These are phyloP conservation scores for Caenorhabditis briggsae DNA, from an alignment of 1,140 invertebrate genomes.

Conservation along the genomic window DNA sequence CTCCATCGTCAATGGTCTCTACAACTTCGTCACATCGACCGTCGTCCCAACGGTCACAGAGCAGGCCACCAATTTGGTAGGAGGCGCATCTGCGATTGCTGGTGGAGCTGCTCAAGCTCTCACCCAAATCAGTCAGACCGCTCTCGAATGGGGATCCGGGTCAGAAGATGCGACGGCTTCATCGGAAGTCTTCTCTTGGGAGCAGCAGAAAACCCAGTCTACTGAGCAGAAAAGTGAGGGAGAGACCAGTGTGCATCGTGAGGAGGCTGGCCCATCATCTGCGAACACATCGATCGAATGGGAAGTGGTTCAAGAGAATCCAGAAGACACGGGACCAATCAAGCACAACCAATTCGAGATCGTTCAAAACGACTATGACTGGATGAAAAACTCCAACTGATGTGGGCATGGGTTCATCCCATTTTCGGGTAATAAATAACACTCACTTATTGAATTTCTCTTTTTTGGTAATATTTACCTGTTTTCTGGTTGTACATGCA, in stretches of 20 bases:
- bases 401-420: neutral
- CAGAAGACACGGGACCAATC: slow-evolving; percentile 25
- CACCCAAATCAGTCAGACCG: slow-evolving; percentile 13
- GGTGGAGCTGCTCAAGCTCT: slow-evolving; percentile 15
- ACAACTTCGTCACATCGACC: slow-evolving; percentile 1
- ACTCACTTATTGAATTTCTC: neutral
- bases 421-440: neutral
- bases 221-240: neutral
- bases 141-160: slow-evolving; percentile 18
- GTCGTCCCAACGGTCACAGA: slow-evolving; percentile 16
- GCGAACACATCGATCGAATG: neutral
- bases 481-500: neutral
- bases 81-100: slow-evolving; percentile 12
- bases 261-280: neutral
- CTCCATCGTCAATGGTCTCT: slow-evolving; percentile 42
- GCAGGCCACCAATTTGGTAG: slow-evolving; percentile 7
- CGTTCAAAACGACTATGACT: slow-evolving; percentile 36
- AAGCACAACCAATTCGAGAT: slow-evolving; percentile 40
- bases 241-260: neutral
- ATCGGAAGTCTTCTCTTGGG: slow-evolving; percentile 25
- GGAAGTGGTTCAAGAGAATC: slow-evolving; percentile 23
- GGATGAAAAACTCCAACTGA: slow-evolving; percentile 47
- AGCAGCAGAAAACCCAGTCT: neutral
- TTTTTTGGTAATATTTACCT: slow-evolving; percentile 30
- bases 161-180: slow-evolving; percentile 18